Conservation (phyloP, 2,113 vertebrate species). For the Colinus virginianus region DNA sequence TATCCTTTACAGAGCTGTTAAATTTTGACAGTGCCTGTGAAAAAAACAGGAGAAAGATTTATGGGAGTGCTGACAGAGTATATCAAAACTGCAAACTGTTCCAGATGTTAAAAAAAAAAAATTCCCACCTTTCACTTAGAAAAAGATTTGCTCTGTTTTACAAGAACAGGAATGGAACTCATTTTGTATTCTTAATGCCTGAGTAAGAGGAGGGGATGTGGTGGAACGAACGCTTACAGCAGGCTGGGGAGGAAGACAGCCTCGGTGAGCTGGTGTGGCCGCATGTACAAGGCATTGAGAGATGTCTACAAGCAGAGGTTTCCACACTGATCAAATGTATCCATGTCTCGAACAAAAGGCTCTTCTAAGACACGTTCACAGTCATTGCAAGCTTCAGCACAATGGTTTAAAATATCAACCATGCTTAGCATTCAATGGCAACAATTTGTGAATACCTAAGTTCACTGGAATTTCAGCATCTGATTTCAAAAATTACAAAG, state of each 20-base stretch:
- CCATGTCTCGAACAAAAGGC: conserved; percentile 75
- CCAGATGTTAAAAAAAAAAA: conserved; percentile 52
- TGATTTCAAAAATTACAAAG: conserved; percentile 74
- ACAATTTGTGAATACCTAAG: conserved; percentile 67
- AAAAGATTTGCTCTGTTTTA: conserved; percentile 53
- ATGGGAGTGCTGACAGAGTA: conserved; percentile 30
- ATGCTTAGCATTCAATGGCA: conserved; percentile 81
- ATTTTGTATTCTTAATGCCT: not conserved
- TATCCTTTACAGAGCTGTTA: conserved; percentile 59
- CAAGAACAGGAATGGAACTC: not conserved
- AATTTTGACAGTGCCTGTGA: not conserved
- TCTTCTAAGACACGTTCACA: conserved; percentile 80
- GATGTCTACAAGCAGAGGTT: conserved; percentile 42
- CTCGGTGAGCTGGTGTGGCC: not conserved
- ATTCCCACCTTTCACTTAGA: conserved; percentile 39
- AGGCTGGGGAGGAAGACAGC: not conserved
- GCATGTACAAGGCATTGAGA: conserved; percentile 10
- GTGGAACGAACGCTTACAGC: not conserved
- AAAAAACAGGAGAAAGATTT: conserved; percentile 42
- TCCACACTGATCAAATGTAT: conserved; percentile 76
- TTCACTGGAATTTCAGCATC: conserved; percentile 71
- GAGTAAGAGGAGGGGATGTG: not conserved
- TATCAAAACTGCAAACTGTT: conserved; percentile 72
- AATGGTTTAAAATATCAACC: conserved; percentile 75
- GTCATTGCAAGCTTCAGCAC: conserved; percentile 80